Evolutionary conservation across 2,797 vertebrate genomes (phyloP).

Genomic region (Acestrorhynchus altus): DNA sequence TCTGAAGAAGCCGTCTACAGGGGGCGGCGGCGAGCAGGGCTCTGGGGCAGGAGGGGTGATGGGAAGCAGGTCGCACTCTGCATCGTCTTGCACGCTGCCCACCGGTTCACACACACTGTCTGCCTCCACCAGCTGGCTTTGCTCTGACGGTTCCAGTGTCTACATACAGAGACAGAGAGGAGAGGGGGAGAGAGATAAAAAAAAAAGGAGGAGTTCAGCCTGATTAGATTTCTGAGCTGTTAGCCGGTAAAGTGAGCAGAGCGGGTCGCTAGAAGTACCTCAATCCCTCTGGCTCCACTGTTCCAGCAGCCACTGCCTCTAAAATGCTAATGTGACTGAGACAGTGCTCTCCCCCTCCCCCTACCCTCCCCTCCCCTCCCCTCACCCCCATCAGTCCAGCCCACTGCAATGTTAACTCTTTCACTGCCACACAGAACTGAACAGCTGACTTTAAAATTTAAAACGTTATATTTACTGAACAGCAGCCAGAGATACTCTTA

Average conservation of each 20-base stretch:
- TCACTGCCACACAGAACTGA: conserved; percentile 38
- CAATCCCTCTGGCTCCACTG: conserved; percentile 41
- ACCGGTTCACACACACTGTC: conserved; percentile 34
- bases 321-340: conserved; percentile 57
- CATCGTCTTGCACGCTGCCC: conserved; percentile 45
- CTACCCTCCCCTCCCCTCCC: conserved; percentile 40
- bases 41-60: conserved; percentile 25
- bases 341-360: conserved; percentile 40
- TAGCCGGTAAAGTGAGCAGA: conserved; percentile 24
- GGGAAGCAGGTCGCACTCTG: conserved; percentile 32
- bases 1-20: conserved; percentile 63
- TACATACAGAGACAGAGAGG: conserved; percentile 2
- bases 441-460: too few relatives aligned
- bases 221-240: conserved; percentile 45
- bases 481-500: too few relatives aligned
- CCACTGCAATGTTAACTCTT: conserved; percentile 62
- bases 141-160: conserved; percentile 31
- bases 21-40: conserved; percentile 44
- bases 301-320: conserved; percentile 51
- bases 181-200: conserved; percentile 1
- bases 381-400: conserved; percentile 55
- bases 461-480: too few relatives aligned
- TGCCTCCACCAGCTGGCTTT: conserved; percentile 28
- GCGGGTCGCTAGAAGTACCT: conserved; percentile 19
- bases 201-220: conserved; percentile 17